Evolutionary conservation across 2,888 invertebrate genomes (phyloP), one percentile per base, ranked within the genome.

Genomic region (Clitarchus hookeri): DNA sequence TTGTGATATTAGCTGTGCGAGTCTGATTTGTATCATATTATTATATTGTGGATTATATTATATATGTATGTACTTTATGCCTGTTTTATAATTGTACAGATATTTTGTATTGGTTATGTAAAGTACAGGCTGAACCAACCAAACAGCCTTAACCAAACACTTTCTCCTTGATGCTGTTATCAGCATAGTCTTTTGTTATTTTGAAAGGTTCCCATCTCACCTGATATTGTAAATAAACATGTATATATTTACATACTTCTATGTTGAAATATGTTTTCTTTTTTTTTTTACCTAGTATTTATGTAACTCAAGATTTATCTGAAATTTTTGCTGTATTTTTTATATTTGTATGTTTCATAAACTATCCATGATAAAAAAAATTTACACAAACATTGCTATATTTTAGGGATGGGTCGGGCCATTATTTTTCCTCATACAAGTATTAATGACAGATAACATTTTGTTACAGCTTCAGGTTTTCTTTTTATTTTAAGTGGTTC

Each of bases 61-160:
- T 65, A 65, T 65, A 65, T 65, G 65, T 65, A 65, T 65, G 65
- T 65, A 65, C 65, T 65, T 65, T 65, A 65, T n/a, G 65, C 65
- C 65, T 65, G 65, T 65, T 65, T 65, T 65, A 65, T 65, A 65
- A 65, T n/a, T 65, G 65, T 65, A 65, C 65, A 65, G 65, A 65
- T 65, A 65, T 65, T 65, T 65, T 65, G 65, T 65, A 65, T 65
- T 65, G 65, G 65, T 65, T 65, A 65, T 65, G 65, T 65, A 65
- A 9, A 9, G n/a, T 65, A 65, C n/a, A 65, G 65, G 65, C 65
- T 23, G 65, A 65, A 8, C 65, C 65, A n/a, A 65, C 65, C 65
- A 65, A 65, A 65, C 65, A 65, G n/a, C 65, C 65, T 65, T 65
- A 65, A 65, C 65, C n/a, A n/a, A 16, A 65, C 65, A 65, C n/a